Percentiles rank a stretch among this genome's conserved stretches.
phyloP scores from a whole-genome alignment of 1,140 invertebrate genomes.

The Drosophila arizonae region DNA sequence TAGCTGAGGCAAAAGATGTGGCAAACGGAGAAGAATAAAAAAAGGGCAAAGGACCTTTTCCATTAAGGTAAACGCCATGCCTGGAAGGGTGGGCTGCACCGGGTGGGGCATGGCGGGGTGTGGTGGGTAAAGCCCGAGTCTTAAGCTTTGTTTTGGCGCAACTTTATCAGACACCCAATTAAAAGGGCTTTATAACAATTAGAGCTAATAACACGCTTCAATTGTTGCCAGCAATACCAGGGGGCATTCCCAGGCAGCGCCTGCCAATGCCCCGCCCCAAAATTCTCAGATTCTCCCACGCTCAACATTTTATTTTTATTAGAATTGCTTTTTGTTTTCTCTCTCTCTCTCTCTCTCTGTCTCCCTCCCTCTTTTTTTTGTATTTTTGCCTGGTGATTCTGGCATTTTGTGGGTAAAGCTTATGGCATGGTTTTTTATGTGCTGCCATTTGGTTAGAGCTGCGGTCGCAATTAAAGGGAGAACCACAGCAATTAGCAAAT shows the following conservation, averaged over 20 bases:
- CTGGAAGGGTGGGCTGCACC: background rate
- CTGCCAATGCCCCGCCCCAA: background rate
- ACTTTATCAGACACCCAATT: constrained; percentile 81
- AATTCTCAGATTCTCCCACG: constrained; percentile 5
- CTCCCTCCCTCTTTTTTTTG: constrained; percentile 29
- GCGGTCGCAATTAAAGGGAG: constrained; percentile 71
- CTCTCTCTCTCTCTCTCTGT: constrained; percentile 13
- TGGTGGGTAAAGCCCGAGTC: background rate
- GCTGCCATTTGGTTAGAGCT: constrained; percentile 50
- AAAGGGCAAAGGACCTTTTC: constrained; percentile 60
- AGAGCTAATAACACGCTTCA: constrained; percentile 80
- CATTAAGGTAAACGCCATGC: constrained; percentile 65
- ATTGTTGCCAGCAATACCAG: constrained; percentile 71
- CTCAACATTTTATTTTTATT: constrained; percentile 42
- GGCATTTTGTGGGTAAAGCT: constrained; percentile 30
- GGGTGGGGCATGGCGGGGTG: too few relatives aligned
- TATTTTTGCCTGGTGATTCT: constrained; percentile 1
- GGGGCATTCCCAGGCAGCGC: constrained; percentile 26
- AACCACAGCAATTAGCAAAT: constrained; percentile 79
- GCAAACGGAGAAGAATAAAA: background rate
- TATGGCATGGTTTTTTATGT: constrained; percentile 48
- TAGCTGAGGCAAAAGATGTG: background rate
- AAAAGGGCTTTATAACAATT: constrained; percentile 81
- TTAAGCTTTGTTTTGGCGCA: constrained; percentile 56
- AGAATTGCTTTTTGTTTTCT: constrained; percentile 11